Conservation (phyloP, 2,888 invertebrate species). For the Caenorhabditis sinica region DNA sequence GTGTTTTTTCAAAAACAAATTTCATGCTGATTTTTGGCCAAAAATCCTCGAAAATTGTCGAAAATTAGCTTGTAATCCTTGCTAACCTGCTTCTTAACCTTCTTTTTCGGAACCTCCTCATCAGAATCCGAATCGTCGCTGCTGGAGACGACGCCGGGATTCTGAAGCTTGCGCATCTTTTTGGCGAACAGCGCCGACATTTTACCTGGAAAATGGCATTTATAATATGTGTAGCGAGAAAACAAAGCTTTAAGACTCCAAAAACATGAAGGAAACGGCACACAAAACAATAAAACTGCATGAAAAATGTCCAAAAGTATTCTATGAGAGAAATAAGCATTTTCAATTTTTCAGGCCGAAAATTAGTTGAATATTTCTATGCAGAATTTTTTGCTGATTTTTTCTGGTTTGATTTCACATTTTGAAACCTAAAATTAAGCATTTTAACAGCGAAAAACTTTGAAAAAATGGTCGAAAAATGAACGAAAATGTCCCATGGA, state of each 20-base stretch:
- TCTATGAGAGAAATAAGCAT: too few species aligned
- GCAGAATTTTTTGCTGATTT: too few species aligned
- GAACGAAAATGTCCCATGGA: slow-evolving; percentile 15
- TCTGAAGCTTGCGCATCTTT: slow-evolving; percentile 60
- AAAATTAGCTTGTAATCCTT: too few species aligned
- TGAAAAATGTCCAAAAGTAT: too few species aligned
- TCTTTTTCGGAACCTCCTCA: slow-evolving; percentile 38
- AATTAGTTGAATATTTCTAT: too few species aligned
- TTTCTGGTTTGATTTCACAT: too few species aligned
- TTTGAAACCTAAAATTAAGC: background rate
- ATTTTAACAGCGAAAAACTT: background rate
- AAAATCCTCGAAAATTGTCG: background rate
- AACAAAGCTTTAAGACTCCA: too few species aligned
- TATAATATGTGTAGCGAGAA: too few species aligned
- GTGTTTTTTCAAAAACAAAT: background rate
- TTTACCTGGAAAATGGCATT: slow-evolving; percentile 22
- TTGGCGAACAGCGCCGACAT: slow-evolving; percentile 65
- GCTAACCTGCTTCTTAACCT: background rate
- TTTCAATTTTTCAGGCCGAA: too few species aligned
- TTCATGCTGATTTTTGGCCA: background rate
- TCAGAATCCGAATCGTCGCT: slow-evolving; percentile 64
- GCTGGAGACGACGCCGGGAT: slow-evolving; percentile 36
- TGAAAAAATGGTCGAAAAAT: background rate
- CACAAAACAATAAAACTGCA: too few species aligned
- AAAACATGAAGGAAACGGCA: too few species aligned